These are phyloP conservation scores for Anthoscopus minutus DNA, from an alignment of 2,113 vertebrate genomes.

Conservation along the genomic window DNA sequence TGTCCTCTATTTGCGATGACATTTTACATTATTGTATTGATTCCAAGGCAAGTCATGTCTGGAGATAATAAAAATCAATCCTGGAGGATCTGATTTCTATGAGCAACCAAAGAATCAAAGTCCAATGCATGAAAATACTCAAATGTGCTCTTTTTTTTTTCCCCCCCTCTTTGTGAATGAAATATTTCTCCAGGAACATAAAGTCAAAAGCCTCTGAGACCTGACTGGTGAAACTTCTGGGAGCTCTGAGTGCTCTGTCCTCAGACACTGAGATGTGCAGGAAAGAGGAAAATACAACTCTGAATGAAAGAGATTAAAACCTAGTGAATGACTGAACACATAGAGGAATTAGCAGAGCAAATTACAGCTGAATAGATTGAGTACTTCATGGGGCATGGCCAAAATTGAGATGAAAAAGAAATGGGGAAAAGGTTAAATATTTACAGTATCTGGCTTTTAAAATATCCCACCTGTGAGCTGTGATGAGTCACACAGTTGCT, in stretches of 20 bases:
- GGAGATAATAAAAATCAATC: slow-evolving; percentile 25
- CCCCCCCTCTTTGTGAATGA: neutral
- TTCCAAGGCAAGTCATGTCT: neutral
- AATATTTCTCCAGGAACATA: neutral
- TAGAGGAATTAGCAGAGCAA: slow-evolving; percentile 24
- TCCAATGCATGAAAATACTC: neutral
- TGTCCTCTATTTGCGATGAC: slow-evolving; percentile 1
- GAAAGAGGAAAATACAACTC: slow-evolving; percentile 29
- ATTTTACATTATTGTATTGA: slow-evolving; percentile 22
- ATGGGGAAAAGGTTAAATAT: neutral
- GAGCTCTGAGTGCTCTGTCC: neutral
- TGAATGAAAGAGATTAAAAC: slow-evolving; percentile 39
- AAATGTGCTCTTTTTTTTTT: neutral
- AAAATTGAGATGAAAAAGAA: neutral
- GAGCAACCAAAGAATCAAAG: neutral
- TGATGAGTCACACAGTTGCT: neutral
- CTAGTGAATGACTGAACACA: neutral
- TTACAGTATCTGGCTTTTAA: neutral
- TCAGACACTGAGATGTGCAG: neutral
- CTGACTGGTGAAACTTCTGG: neutral
- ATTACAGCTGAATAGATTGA: slow-evolving; percentile 32
- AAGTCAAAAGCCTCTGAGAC: neutral
- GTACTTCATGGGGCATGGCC: neutral
- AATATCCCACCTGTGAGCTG: neutral
- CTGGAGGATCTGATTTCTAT: neutral